Evolutionary conservation across 2,797 vertebrate genomes (phyloP).

Genomic region (Bovichtus variegatus): DNA sequence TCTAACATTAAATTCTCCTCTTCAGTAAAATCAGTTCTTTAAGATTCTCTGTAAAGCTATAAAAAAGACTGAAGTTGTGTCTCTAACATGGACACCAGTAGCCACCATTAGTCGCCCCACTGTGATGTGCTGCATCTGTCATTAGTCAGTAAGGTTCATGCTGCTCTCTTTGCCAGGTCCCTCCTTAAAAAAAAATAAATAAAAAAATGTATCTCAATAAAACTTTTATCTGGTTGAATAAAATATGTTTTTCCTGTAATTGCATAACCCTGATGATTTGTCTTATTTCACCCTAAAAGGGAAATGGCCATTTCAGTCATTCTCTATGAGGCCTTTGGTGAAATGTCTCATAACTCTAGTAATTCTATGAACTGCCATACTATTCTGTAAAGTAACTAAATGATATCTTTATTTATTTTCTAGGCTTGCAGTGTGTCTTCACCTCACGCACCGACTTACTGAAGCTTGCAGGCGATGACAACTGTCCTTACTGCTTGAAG

Average conservation of each 20-base stretch:
- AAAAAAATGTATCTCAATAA: too few relatives aligned
- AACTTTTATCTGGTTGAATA: too few relatives aligned
- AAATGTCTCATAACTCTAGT: neutral
- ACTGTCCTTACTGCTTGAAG: slow-evolving; percentile 51
- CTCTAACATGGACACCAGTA: neutral
- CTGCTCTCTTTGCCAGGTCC: too few relatives aligned
- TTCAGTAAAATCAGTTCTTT: neutral
- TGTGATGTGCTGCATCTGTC: neutral
- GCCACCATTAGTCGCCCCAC: neutral
- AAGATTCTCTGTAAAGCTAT: neutral
- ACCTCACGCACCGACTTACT: slow-evolving; percentile 26
- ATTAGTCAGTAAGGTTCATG: too few relatives aligned
- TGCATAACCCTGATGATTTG: neutral
- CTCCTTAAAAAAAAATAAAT: too few relatives aligned
- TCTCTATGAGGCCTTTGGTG: neutral
- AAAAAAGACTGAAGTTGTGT: neutral
- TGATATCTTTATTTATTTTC: neutral
- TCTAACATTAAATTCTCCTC: neutral
- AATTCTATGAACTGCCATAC: neutral
- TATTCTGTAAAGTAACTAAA: neutral
- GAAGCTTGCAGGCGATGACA: neutral
- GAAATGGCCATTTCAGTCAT: neutral
- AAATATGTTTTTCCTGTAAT: neutral
- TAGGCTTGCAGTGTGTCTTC: slow-evolving; percentile 33
- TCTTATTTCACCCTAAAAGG: neutral